Evolutionary conservation across 2,113 vertebrate genomes (phyloP), one percentile per base, ranked within the genome.

Genomic region (Colossoma macropomum): DNA sequence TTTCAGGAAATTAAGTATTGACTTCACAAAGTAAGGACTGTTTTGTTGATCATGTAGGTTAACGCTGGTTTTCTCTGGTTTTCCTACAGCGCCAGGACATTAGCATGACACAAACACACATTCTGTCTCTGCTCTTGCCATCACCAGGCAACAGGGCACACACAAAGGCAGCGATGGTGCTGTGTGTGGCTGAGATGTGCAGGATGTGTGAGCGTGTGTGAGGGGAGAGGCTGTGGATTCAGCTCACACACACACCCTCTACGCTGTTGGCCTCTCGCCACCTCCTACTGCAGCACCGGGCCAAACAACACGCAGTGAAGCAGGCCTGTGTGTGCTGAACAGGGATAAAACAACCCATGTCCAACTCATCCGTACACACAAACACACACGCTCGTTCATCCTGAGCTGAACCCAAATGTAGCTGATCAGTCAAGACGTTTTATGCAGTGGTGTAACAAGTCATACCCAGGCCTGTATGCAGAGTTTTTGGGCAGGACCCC

Each of bases 61-160:
- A 17, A 17, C 50, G 0, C 50, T 52, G 50, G 4, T 17, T 19
- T 52, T 15, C 17, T 52, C 50, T 52, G 50, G 50, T 15, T 17
- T 16, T 16, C 50, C 50, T 17, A 17, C 13, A 45, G 10, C 41
- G 21, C 28, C 48, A 21, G 41, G 71, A 69, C 41, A 6, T 45
- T 45, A 8, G 41, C 10, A 45, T 45, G 41, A 45, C 28, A 71
- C 74, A 50, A 79, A 76, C 73, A 84, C 28, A 82, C 34, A 88
- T 74, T 77, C 75, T 81, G 83, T 28, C 66, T 74, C 63, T 28
- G 25, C 83, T 86, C 75, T 84, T 52, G 82, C 86, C 80, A 90
- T 93, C 90, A 85, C 89, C 88, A 88, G 88, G 90, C 92, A 93
- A 92, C 92, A 66, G 27, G 62, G 77, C 85, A 87, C 88, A 92